A percentile compares a stretch with the other conserved stretches of the same genome.
phyloP scores from a whole-genome alignment of 2,797 vertebrate species.

The Sandelia bainsii region DNA sequence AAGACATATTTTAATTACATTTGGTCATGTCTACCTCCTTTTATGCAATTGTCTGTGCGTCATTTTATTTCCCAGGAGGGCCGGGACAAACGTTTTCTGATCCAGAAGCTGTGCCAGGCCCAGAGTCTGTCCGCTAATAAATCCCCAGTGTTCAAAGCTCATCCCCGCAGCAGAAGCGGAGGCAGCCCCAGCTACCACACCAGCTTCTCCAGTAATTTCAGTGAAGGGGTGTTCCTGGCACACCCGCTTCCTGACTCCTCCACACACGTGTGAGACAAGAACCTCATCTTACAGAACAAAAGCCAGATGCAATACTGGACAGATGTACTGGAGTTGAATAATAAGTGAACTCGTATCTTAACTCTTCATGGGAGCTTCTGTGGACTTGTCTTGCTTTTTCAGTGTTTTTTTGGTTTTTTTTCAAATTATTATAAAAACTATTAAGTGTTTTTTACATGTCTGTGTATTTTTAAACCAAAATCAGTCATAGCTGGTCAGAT shows the following conservation, averaged over 20 bases:
- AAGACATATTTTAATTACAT: neutral
- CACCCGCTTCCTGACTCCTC: slow-evolving; percentile 69
- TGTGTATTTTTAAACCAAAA: slow-evolving; percentile 38
- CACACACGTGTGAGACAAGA: slow-evolving; percentile 73
- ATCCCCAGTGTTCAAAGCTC: slow-evolving; percentile 28
- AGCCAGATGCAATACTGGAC: slow-evolving; percentile 4
- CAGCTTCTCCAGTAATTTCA: slow-evolving; percentile 71
- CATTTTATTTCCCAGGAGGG: slow-evolving; percentile 81
- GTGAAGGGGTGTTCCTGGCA: slow-evolving; percentile 70
- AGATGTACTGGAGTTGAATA: neutral
- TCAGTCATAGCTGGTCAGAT: neutral
- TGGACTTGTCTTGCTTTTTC: slow-evolving; percentile 1
- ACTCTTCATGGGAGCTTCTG: neutral
- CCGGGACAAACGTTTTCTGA: slow-evolving; percentile 91
- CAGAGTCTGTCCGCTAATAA: slow-evolving; percentile 58
- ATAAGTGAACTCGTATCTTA: neutral
- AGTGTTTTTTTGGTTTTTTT: slow-evolving; percentile 5
- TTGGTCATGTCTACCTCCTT: neutral
- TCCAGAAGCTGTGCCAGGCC: slow-evolving; percentile 89
- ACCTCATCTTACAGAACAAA: neutral
- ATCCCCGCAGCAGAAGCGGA: slow-evolving; percentile 42
- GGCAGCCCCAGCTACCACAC: slow-evolving; percentile 75
- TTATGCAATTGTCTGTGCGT: neutral
- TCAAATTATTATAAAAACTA: slow-evolving; percentile 7
- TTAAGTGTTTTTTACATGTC: neutral